These are phyloP conservation scores for Gymnoscelis rufifasciata DNA, from an alignment of 2,888 invertebrate species.

Conservation along the genomic window DNA sequence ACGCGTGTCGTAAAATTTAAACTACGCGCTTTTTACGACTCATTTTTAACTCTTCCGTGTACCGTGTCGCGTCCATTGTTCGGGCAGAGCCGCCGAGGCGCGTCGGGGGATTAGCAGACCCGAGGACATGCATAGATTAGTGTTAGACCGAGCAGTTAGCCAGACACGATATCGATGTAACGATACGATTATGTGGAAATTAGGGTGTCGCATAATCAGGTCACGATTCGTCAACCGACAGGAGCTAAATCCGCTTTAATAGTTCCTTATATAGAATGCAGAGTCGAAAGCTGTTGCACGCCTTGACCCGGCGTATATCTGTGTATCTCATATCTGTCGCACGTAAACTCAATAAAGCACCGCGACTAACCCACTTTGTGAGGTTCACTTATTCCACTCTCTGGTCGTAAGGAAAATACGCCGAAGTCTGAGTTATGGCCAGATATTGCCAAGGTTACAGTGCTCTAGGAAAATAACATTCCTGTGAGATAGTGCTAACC, in stretches of 20 bases:
- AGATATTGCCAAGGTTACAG: slow-evolving; percentile 42
- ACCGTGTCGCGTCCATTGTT: slow-evolving; percentile 62
- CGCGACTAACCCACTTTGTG: slow-evolving; percentile 69
- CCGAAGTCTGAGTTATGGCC: slow-evolving; percentile 39
- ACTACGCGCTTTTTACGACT: slow-evolving; percentile 73
- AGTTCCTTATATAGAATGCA: slow-evolving; percentile 61
- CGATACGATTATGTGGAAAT: slow-evolving; percentile 60
- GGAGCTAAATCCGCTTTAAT: slow-evolving; percentile 54
- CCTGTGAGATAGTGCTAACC: slow-evolving; percentile 32
- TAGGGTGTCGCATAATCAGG: slow-evolving; percentile 53
- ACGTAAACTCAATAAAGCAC: slow-evolving; percentile 77
- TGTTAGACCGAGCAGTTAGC: slow-evolving; percentile 54
- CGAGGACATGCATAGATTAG: slow-evolving; percentile 61
- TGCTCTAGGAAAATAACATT: slow-evolving; percentile 36
- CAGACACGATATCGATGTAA: slow-evolving; percentile 47
- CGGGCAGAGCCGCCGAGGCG: slow-evolving; percentile 31
- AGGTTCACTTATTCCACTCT: slow-evolving; percentile 63
- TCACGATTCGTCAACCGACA: slow-evolving; percentile 44
- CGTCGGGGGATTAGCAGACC: slow-evolving; percentile 47
- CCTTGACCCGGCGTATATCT: slow-evolving; percentile 70
- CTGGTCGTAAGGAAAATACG: slow-evolving; percentile 45
- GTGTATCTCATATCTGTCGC: slow-evolving; percentile 73
- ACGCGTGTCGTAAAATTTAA: slow-evolving; percentile 71
- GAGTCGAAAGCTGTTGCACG: slow-evolving; percentile 70
- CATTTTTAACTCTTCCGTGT: slow-evolving; percentile 69